Evolutionary conservation across 2,797 vertebrate genomes (phyloP).

Genomic region (Phataginus tricuspis): DNA sequence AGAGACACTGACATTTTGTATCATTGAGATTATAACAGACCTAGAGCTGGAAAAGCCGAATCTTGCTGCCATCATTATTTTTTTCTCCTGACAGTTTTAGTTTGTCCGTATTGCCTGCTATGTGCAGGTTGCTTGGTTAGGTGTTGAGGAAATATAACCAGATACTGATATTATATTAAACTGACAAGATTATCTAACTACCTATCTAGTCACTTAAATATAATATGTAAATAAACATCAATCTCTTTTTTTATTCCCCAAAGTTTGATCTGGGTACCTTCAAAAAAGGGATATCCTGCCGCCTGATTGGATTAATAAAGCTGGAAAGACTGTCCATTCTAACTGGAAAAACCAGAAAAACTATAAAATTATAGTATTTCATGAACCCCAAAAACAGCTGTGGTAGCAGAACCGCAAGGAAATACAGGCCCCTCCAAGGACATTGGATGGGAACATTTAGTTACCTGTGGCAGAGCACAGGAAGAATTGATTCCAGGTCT

Average conservation of each 20-base stretch:
- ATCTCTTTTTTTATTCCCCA: background rate
- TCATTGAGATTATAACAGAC: background rate
- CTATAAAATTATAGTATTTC: background rate
- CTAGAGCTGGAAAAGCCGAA: background rate
- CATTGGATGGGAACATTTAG: too few species aligned
- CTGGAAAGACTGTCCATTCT: background rate
- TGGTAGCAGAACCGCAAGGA: background rate
- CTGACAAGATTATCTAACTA: background rate
- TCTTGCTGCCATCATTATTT: background rate
- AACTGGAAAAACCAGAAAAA: background rate
- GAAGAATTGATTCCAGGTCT: rapidly evolving
- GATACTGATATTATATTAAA: background rate
- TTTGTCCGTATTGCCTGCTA: background rate
- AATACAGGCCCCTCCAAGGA: too few species aligned
- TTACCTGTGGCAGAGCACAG: background rate
- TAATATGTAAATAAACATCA: too few species aligned
- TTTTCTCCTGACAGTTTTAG: background rate
- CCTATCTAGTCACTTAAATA: background rate
- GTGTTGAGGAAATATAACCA: background rate
- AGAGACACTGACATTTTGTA: background rate
- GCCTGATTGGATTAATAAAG: background rate
- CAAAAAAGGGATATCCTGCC: background rate
- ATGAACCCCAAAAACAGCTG: background rate
- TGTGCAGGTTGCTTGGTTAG: background rate
- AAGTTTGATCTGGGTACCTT: background rate